Evolutionary conservation across 2,888 invertebrate genomes (phyloP).

Genomic region (Lottia scabra): DNA sequence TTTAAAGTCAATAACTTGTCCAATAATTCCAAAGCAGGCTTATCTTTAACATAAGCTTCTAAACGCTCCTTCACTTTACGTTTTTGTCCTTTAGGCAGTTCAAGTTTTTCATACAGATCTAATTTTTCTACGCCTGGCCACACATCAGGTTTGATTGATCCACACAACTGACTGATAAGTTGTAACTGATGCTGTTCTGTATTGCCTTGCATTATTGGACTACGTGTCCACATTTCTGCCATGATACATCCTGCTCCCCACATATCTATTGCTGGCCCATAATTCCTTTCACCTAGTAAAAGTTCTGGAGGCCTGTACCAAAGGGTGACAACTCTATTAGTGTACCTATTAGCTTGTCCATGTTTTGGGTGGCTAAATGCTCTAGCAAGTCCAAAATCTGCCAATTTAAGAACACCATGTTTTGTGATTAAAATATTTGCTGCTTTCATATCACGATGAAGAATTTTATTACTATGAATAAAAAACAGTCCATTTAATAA

Average conservation of each 20-base stretch:
- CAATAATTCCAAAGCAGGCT: constrained; percentile 90
- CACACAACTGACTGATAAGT: constrained; percentile 94
- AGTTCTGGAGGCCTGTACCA: constrained; percentile 83
- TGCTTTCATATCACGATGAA: constrained; percentile 87
- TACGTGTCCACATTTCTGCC: constrained; percentile 99
- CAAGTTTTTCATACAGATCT: constrained; percentile 78
- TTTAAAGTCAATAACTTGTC: constrained; percentile 93
- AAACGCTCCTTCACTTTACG: constrained; percentile 71
- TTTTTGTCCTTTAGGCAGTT: constrained; percentile 64
- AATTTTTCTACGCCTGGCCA: constrained; percentile 91
- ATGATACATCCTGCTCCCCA: constrained; percentile 96
- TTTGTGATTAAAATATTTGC: constrained; percentile 98
- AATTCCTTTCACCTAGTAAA: constrained; percentile 80
- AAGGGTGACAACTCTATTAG: constrained; percentile 96
- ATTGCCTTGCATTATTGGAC: constrained; percentile 81
- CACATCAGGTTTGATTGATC: constrained; percentile 91
- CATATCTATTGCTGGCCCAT: constrained; percentile 96
- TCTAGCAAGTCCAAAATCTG: constrained; percentile 96
- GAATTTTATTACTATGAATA: constrained; percentile 87
- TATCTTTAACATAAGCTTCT: constrained; percentile 90
- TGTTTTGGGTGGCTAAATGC: constrained; percentile 83
- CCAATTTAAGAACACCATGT: constrained; percentile 86
- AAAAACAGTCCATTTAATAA: constrained; percentile 91
- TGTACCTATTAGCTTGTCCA: constrained; percentile 87
- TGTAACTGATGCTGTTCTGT: constrained; percentile 96